These are phyloP conservation scores for Drosophila birchii DNA, from an alignment of 2,888 invertebrate species.

Conservation along the genomic window DNA sequence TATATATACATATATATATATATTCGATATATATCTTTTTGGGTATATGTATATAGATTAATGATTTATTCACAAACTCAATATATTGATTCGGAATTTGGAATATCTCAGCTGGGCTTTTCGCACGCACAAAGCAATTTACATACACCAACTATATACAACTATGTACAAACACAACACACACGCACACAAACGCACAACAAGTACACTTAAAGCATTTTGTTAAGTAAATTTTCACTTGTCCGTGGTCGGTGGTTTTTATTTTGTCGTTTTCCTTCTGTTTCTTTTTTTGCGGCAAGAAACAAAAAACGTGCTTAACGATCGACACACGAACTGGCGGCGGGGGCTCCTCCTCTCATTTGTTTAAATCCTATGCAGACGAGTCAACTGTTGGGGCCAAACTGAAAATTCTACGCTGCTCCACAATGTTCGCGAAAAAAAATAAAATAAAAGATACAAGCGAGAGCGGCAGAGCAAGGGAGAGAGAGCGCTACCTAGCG, in stretches of 20 bases:
- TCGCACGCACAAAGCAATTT: conserved; percentile 40
- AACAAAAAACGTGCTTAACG: conserved; percentile 69
- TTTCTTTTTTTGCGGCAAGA: conserved; percentile 26
- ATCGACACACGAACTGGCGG: conserved; percentile 51
- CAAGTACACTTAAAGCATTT: conserved; percentile 40
- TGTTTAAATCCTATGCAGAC: conserved; percentile 70
- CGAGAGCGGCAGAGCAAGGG: conserved; percentile 8
- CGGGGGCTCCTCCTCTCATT: conserved; percentile 24
- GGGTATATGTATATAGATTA: conserved; percentile 37
- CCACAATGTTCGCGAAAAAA: conserved; percentile 56
- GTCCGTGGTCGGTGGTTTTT: conserved; percentile 9
- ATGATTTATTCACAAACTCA: conserved; percentile 64
- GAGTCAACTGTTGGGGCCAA: conserved; percentile 76
- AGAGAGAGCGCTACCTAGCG: conserved; percentile 20
- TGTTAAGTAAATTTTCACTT: conserved; percentile 33
- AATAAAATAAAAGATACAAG: neutral
- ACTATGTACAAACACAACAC: conserved; percentile 44
- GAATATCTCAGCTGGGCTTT: conserved; percentile 52
- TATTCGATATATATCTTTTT: conserved; percentile 32
- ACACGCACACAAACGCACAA: conserved; percentile 7
- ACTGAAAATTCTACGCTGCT: conserved; percentile 69
- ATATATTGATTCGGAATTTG: conserved; percentile 68
- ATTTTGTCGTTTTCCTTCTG: conserved; percentile 15
- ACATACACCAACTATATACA: conserved; percentile 31
- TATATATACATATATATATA: conserved; percentile 18